phyloP scores from a whole-genome alignment of 2,888 invertebrate species.

The Dastarcus helophoroides region DNA sequence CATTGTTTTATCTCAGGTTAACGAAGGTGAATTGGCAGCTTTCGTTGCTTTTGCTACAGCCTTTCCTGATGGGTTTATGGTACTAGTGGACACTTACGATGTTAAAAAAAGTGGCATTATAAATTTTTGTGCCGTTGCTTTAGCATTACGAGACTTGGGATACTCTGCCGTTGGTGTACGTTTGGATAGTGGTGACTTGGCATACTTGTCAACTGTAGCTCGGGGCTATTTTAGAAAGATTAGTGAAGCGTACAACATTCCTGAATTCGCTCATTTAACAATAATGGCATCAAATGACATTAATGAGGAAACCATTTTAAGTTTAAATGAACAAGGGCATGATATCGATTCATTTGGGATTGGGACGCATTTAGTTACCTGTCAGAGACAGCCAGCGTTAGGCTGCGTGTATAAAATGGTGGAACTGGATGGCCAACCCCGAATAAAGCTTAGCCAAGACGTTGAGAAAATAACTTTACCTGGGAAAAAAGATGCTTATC shows the following conservation, averaged over 20 bases:
- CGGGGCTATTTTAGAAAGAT: constrained; percentile 70
- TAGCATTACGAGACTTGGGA: constrained; percentile 82
- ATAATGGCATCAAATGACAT: constrained; percentile 98
- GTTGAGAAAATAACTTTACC: constrained; percentile 97
- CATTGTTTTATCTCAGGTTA: constrained; percentile 74
- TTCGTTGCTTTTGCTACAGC: constrained; percentile 88
- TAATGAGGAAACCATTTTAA: constrained; percentile 95
- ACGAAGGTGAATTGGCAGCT: constrained; percentile 89
- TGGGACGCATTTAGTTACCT: constrained; percentile 93
- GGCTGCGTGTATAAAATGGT: constrained; percentile 98
- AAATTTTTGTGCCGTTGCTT: constrained; percentile 91
- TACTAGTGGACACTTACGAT: constrained; percentile 97
- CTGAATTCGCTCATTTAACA: constrained; percentile 75
- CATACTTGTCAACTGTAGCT: constrained; percentile 82
- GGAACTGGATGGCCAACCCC: constrained; percentile 75
- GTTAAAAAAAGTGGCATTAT: constrained; percentile 92
- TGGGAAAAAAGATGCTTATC: constrained; percentile 74
- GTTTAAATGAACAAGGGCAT: constrained; percentile 92
- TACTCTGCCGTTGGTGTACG: constrained; percentile 83
- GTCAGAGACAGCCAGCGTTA: constrained; percentile 93
- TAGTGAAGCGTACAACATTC: constrained; percentile 58
- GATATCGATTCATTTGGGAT: constrained; percentile 70
- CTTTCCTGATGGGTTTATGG: constrained; percentile 88
- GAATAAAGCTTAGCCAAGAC: constrained; percentile 95
- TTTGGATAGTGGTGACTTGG: constrained; percentile 94